phyloP scores from a whole-genome alignment of 1,140 invertebrate species.

The Heliconius himera region DNA sequence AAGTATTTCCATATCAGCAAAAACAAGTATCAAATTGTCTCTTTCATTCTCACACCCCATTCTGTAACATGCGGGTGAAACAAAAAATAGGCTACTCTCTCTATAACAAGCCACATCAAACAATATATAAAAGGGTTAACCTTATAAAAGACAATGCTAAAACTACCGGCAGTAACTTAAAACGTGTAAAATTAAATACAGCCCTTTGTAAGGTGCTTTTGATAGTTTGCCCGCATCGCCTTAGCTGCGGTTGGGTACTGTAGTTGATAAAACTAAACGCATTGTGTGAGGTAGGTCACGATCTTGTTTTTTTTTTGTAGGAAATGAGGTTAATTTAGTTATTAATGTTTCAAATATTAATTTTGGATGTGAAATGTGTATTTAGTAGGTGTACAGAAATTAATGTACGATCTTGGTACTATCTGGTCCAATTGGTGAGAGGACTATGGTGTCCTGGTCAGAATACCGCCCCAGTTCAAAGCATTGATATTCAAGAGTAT shows the following conservation, averaged over 20 bases:
- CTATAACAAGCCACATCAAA: neutral
- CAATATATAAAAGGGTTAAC: neutral
- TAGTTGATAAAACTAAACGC: neutral
- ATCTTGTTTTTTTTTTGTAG: neutral
- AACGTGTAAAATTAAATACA: slow-evolving; percentile 36
- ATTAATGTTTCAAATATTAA: neutral
- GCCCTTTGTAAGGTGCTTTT: slow-evolving; percentile 28
- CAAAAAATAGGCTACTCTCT: slow-evolving; percentile 1
- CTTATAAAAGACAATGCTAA: neutral
- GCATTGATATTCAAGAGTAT: no score
- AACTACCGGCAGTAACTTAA: slow-evolving; percentile 27
- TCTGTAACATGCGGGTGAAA: slow-evolving; percentile 10
- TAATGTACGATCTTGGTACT: no score
- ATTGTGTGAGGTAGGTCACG: slow-evolving; percentile 2
- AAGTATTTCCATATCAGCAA: neutral
- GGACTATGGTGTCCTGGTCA: no score
- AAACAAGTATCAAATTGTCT: neutral
- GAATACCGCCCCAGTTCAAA: no score
- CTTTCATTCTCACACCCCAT: neutral
- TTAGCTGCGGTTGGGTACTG: neutral
- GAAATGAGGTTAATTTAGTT: neutral
- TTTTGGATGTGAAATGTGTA: no score
- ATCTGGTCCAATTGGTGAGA: no score
- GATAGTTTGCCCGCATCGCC: slow-evolving; percentile 32
- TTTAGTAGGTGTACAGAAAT: no score